Percentiles rank a stretch among this genome's conserved stretches.
These are phyloP conservation scores for Cervus canadensis DNA, from an alignment of 2,113 vertebrate genomes.

Conservation along the genomic window DNA sequence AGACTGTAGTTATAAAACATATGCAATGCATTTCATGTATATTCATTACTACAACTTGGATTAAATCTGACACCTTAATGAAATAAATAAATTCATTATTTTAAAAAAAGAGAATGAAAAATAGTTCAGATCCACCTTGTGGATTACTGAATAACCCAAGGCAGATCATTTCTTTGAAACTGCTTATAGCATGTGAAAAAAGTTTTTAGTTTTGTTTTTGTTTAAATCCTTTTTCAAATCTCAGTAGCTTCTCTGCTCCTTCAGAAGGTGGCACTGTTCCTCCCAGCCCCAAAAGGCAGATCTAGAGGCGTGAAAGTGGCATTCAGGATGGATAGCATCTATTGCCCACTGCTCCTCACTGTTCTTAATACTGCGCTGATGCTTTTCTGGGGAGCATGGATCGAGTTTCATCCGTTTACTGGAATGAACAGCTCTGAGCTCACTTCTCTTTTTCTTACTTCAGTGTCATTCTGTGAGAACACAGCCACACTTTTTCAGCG, in stretches of 20 bases:
- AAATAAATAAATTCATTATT: background rate
- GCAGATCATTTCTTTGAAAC: background rate
- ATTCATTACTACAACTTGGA: background rate
- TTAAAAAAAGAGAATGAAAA: background rate
- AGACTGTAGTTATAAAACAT: background rate
- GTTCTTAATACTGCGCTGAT: background rate
- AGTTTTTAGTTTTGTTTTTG: background rate
- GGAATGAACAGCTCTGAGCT: background rate
- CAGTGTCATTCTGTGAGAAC: conserved; percentile 4
- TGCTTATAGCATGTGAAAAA: background rate
- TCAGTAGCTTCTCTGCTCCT: background rate
- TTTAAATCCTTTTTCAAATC: background rate
- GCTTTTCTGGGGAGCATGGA: background rate
- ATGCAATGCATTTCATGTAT: background rate
- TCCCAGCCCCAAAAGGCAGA: background rate
- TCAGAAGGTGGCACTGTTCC: background rate
- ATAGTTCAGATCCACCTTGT: background rate
- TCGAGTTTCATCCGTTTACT: background rate
- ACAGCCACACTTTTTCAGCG: background rate
- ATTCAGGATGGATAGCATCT: background rate
- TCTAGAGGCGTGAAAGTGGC: background rate
- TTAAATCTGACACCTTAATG: background rate
- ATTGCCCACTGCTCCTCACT: background rate
- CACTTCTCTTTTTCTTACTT: conserved; percentile 36
- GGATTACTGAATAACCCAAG: background rate